Base-by-base conservation (phyloP, 2,888 invertebrate genomes). In the Orthosia gracilis region DNA sequence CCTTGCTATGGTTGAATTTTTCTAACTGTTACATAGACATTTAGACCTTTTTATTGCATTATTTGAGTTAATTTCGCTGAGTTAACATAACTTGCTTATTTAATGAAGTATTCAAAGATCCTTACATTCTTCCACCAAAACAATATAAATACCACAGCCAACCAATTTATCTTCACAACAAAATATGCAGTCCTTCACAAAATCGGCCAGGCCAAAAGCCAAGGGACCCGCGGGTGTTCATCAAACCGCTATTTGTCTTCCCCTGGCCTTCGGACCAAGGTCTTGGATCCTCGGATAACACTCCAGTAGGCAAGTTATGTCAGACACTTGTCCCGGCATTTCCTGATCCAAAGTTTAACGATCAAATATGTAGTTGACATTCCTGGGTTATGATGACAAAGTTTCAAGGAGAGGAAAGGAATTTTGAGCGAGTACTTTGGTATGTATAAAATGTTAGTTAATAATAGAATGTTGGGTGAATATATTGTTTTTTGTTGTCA, bases 161-260 rank as follows among this genome's bases (percentile, higher is more conserved):
- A 26, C 17, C n/a, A 57, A 66, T 76, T 71, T 26, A 70, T 79
- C 54, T 71, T 47, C 17, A 21, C 54, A 49, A 65, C 57, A 69
- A 73, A 74, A 73, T 83, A 80, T 76, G 80, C 73, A 83, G 71
- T 64, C 69, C 69, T 74, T 61, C 52, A 70, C 68, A 68, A 61
- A 76, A 73, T 15, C 73, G 70, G 40, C 40, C 84, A 74, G 55
- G 26, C 23, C 58, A 72, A 73, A 74, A 57, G 55, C 49, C 67
- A 61, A 64, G 77, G 71, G 67, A 50, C 13, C 54, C 77, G 69
- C 79, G 71, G 78, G 73, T 76, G 58, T 69, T 76, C 76, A 76
- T 81, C 75, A 76, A 70, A 71, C 75, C 74, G 54, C 82, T 79
- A 86, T 87, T 81, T 82, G 84, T 80, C 76, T 84, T 83, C 23